Evolutionary conservation across 2,113 vertebrate species (phyloP).

Genomic region (Gobiocypris rarus): DNA sequence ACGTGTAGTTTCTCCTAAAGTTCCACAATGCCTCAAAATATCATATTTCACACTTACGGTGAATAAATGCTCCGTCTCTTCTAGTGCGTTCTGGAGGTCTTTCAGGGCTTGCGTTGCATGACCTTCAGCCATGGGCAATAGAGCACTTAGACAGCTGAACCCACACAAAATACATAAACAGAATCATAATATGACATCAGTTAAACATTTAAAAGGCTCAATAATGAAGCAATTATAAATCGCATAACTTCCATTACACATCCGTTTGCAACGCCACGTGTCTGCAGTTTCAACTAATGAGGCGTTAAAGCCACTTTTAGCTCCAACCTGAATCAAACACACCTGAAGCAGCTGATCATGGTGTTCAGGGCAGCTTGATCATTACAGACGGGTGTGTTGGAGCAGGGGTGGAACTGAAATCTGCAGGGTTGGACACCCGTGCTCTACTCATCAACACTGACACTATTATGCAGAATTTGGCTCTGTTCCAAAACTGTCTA

Average conservation of each 20-base stretch:
- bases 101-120: background rate
- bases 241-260: background rate
- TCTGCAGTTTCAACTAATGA: too few species aligned
- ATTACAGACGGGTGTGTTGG: too few species aligned
- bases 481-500: background rate
- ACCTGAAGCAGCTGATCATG: too few species aligned
- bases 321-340: too few species aligned
- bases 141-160: conserved; percentile 54
- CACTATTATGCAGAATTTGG: background rate
- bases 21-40: background rate
- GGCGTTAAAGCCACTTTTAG: too few species aligned
- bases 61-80: background rate
- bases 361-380: too few species aligned
- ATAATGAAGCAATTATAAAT: background rate
- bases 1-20: background rate
- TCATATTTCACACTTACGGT: conserved; percentile 20
- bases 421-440: too few species aligned
- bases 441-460: background rate
- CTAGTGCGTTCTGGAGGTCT: background rate
- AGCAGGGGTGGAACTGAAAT: too few species aligned
- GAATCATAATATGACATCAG: background rate
- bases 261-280: background rate
- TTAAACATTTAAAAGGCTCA: background rate
- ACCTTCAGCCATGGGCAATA: conserved; percentile 46
- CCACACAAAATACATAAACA: conserved; percentile 2